These are phyloP conservation scores for Sebastolobus altivelis DNA, from an alignment of 2,797 vertebrate species.

Conservation along the genomic window DNA sequence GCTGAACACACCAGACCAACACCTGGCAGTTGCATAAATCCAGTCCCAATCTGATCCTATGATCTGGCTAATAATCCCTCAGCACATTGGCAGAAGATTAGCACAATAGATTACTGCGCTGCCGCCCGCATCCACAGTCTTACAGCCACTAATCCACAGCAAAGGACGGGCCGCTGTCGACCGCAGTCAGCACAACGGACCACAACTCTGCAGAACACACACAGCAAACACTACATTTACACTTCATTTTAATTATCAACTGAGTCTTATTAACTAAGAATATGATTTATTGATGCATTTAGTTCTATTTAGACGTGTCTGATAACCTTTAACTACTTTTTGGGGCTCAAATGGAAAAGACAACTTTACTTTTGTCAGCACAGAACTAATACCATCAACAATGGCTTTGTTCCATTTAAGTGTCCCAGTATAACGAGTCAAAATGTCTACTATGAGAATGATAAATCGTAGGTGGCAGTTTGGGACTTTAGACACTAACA, in stretches of 20 bases:
- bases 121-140: constrained; percentile 18
- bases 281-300: no score
- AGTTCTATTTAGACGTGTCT: background rate
- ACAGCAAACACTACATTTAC: background rate
- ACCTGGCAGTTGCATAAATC: constrained; percentile 71
- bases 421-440: no score
- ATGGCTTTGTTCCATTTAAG: no score
- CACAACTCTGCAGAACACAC: background rate
- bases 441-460: no score
- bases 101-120: constrained; percentile 66
- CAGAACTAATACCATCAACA: no score
- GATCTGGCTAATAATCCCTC: constrained; percentile 76
- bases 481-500: no score
- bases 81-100: constrained; percentile 72
- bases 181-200: background rate
- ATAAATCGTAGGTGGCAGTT: no score
- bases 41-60: constrained; percentile 54
- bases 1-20: constrained; percentile 32
- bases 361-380: background rate
- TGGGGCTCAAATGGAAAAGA: background rate
- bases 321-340: background rate
- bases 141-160: constrained; percentile 59
- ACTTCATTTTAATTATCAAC: background rate
- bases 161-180: constrained; percentile 5
- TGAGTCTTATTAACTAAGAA: background rate